These are phyloP conservation scores for Tinea pellionella DNA, from an alignment of 2,888 invertebrate genomes.

Conservation along the genomic window DNA sequence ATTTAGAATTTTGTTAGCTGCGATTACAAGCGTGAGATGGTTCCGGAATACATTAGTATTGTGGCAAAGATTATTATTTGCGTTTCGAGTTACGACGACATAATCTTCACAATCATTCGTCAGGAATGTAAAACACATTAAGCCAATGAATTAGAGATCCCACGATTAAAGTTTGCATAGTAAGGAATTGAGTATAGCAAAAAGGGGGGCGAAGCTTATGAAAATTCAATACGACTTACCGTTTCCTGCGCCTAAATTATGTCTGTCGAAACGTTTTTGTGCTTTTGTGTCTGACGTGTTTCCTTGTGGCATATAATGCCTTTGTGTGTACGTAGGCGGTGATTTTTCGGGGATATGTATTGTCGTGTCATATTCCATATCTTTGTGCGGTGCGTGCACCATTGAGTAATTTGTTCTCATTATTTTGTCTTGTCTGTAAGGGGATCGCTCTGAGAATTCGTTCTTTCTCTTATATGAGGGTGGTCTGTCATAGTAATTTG, in stretches of 20 bases:
- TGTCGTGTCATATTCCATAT: slow-evolving; percentile 34
- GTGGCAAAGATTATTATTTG: slow-evolving; percentile 22
- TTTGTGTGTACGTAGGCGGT: slow-evolving; percentile 37
- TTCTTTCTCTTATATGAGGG: slow-evolving; percentile 52
- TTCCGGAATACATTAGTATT: slow-evolving; percentile 47
- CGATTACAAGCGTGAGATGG: slow-evolving; percentile 63
- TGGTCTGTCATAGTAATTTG: slow-evolving; percentile 48
- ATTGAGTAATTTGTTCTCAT: slow-evolving; percentile 50
- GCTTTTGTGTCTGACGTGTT: slow-evolving; percentile 36
- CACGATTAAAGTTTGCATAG: slow-evolving; percentile 23
- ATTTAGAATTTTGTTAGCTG: slow-evolving; percentile 68
- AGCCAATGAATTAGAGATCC: slow-evolving; percentile 30
- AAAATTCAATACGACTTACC: slow-evolving; percentile 39
- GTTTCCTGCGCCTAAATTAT: slow-evolving; percentile 45
- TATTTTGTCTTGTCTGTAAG: slow-evolving; percentile 53
- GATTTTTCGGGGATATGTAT: slow-evolving; percentile 15
- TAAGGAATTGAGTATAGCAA: slow-evolving; percentile 9
- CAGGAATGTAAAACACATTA: slow-evolving; percentile 15
- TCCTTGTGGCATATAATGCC: slow-evolving; percentile 43
- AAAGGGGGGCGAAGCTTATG: not conserved
- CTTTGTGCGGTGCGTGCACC: slow-evolving; percentile 41
- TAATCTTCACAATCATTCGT: not conserved
- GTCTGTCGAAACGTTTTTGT: slow-evolving; percentile 52
- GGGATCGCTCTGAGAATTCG: slow-evolving; percentile 47
- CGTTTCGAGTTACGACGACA: too few relatives aligned